Conservation (phyloP, 2,797 vertebrate genomes). For the Pipistrellus pygmaeus region DNA sequence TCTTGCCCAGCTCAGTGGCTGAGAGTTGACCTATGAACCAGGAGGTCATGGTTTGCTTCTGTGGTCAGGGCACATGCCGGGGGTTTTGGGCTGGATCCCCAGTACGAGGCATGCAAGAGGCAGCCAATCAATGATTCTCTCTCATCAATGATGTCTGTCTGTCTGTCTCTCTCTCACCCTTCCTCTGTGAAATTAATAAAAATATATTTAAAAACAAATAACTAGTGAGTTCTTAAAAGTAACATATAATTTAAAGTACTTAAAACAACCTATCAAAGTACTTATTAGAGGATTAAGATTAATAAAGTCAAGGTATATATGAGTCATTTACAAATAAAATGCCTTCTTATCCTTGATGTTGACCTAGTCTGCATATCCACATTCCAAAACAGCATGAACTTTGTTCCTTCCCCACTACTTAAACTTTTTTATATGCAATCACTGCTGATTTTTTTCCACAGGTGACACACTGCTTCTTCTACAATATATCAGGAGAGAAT, state of each 20-base stretch:
- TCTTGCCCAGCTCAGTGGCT: background rate
- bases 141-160: background rate
- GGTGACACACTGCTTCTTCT: background rate
- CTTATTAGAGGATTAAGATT: slow-evolving; percentile 37
- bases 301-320: slow-evolving; percentile 48
- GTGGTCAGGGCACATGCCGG: too few relatives aligned
- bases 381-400: slow-evolving; percentile 36
- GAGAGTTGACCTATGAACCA: background rate
- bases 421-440: slow-evolving; percentile 22
- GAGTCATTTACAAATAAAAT: slow-evolving; percentile 55
- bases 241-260: slow-evolving; percentile 17
- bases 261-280: slow-evolving; percentile 15
- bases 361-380: background rate
- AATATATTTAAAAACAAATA: background rate
- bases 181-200: background rate
- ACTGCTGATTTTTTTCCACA: slow-evolving; percentile 32
- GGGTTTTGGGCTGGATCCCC: too few relatives aligned
- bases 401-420: background rate
- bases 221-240: slow-evolving; percentile 47
- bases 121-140: background rate
- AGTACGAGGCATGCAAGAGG: too few relatives aligned
- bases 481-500: background rate
- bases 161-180: background rate
- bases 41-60: too few relatives aligned
- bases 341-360: background rate